phyloP scores from a whole-genome alignment of 1,140 invertebrate species.

The Zaprionus gabonicus region DNA sequence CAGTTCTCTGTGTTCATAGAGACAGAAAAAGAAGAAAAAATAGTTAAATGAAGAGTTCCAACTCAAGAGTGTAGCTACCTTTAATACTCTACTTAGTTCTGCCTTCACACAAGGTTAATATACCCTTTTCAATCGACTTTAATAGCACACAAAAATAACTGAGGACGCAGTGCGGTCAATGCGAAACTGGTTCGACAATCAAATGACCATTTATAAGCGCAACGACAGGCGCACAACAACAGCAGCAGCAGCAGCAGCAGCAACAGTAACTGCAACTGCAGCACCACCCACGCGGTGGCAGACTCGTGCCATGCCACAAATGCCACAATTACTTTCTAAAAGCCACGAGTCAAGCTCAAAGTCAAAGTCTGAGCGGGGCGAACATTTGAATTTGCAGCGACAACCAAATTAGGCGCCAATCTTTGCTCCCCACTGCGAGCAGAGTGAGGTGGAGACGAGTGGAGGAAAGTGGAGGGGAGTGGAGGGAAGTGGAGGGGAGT shows the following conservation, averaged over 20 bases:
- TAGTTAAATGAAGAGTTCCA: too few relatives aligned
- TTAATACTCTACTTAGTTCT: too few relatives aligned
- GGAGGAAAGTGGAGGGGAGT: too few relatives aligned
- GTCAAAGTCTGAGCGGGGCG: slow-evolving; percentile 38
- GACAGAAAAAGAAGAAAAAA: neutral
- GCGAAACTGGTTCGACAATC: slow-evolving; percentile 70
- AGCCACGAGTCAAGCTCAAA: slow-evolving; percentile 34
- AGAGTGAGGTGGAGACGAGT: too few relatives aligned
- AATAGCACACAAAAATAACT: neutral
- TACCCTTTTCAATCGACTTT: neutral
- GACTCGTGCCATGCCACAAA: slow-evolving; percentile 42
- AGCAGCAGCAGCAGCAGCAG: neutral
- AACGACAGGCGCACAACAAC: slow-evolving; percentile 19
- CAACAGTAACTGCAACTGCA: slow-evolving; percentile 10
- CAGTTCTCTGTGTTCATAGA: neutral
- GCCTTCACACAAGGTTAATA: neutral
- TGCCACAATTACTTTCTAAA: slow-evolving; percentile 80
- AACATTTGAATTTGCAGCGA: slow-evolving; percentile 77
- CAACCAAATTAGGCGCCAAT: slow-evolving; percentile 73
- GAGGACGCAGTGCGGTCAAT: neutral
- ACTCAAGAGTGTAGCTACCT: too few relatives aligned
- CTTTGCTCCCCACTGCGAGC: slow-evolving; percentile 13
- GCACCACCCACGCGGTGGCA: slow-evolving; percentile 53
- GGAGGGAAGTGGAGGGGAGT: neutral
- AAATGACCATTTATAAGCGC: slow-evolving; percentile 77